A percentile compares a stretch with the other conserved stretches of the same genome.
Conservation (phyloP, 1,140 invertebrate species). For the Aphelenchoides besseyi region DNA sequence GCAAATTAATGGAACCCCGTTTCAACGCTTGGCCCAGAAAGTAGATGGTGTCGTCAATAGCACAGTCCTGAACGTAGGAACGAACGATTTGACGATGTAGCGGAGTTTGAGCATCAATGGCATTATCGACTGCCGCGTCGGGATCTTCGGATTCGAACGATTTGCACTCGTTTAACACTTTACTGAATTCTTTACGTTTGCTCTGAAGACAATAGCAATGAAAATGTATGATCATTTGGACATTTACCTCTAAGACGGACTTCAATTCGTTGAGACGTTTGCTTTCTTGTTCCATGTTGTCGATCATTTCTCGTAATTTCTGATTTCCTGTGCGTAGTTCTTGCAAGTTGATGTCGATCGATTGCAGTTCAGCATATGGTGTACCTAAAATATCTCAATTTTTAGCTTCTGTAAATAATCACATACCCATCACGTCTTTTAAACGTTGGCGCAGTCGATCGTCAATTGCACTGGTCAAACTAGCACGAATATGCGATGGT, state of each 20-base stretch:
- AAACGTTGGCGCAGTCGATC: constrained; percentile 83
- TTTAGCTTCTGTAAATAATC: no score
- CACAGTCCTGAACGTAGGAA: constrained; percentile 93
- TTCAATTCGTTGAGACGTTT: constrained; percentile 62
- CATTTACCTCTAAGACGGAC: constrained; percentile 37
- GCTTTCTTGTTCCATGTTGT: constrained; percentile 78
- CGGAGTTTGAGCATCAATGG: constrained; percentile 89
- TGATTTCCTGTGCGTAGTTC: constrained; percentile 81
- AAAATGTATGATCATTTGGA: not conserved
- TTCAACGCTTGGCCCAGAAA: constrained; percentile 92
- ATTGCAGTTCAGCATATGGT: constrained; percentile 57
- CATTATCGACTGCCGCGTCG: constrained; percentile 77
- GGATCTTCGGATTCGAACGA: constrained; percentile 64
- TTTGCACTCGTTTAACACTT: constrained; percentile 3
- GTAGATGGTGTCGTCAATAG: constrained; percentile 95
- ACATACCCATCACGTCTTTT: constrained; percentile 77
- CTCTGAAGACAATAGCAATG: constrained; percentile 14
- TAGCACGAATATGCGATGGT: constrained; percentile 88
- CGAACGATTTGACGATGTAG: constrained; percentile 92
- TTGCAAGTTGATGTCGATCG: constrained; percentile 67
- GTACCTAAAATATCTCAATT: constrained; percentile 65
- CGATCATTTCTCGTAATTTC: constrained; percentile 78
- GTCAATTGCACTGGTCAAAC: constrained; percentile 86
- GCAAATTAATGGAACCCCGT: constrained; percentile 86
- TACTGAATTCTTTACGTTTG: constrained; percentile 24